Evolutionary conservation across 2,888 invertebrate species (phyloP), one percentile per base, ranked within the genome.

Genomic region (Phaonia tiefii): DNA sequence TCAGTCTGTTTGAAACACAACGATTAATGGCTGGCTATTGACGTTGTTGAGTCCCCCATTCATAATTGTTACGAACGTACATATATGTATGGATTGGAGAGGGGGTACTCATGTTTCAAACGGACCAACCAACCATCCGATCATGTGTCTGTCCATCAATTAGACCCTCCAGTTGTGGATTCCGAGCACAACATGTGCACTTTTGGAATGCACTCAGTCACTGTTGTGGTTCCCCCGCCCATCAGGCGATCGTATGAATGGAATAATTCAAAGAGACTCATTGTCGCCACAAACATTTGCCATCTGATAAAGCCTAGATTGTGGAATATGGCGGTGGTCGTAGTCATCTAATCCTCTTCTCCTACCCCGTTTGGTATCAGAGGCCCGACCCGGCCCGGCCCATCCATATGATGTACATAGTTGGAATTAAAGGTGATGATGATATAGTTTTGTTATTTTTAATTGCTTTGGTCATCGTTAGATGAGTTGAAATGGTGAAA

Each of bases 1-100:
- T 81, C 81, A 67, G 65, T 63, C 77, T 72, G 25, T 78, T 78
- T 72, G 66, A 42, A 77, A 39, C 71, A 67, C 66, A 67, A 78
- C 71, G 75, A 81, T 81, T 81, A 81, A 81, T 78, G 71, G 63
- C 39, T 78, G 71, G 63, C 39, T 75, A 72, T 78, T 81, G 80
- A 75, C 80, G 77, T 78, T 75, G 51, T 75, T 75, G 15, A 46
- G 67, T 66, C 58, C n/a, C n/a, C n/a, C 46, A 71, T 54, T 66
- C 26, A 51, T 72, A 49, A 46, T 17, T 25, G 31, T 0, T 4
- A 56, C 22, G 46, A 31, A 49, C 8, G 15, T 10, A 11, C 13
- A 46, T n/a, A 44, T 54, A 26, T 46, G 22, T 22, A 22, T 46
- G 37, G 11, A 54, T 4, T 37, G 15, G n/a, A n/a, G n/a, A 7